Evolutionary conservation across 2,888 invertebrate species (phyloP).

Genomic region (Synanthedon tipuliformis): DNA sequence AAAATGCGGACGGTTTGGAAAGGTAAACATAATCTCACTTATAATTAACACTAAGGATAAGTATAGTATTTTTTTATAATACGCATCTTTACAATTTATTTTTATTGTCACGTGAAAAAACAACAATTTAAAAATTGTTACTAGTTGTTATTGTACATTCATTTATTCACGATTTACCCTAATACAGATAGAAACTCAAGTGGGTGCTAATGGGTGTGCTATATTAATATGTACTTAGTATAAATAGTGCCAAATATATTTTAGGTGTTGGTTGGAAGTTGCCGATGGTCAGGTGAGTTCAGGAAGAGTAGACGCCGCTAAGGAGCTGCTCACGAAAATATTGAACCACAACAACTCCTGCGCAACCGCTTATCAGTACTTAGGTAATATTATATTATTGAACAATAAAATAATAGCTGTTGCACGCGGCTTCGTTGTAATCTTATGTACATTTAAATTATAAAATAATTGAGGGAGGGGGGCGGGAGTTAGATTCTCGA

Average conservation of each 20-base stretch:
- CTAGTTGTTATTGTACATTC: too few species aligned
- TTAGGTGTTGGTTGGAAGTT: slow-evolving; percentile 90
- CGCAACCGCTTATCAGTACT: slow-evolving; percentile 89
- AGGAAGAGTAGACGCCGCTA: slow-evolving; percentile 87
- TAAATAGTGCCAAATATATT: not conserved
- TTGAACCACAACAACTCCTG: slow-evolving; percentile 89
- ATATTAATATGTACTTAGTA: too few species aligned
- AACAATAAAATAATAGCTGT: not conserved
- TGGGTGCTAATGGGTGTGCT: too few species aligned
- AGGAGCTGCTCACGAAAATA: slow-evolving; percentile 81
- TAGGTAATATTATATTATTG: slow-evolving; percentile 32
- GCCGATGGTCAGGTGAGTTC: slow-evolving; percentile 82
- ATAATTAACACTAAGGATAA: not conserved
- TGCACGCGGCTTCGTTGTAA: not conserved
- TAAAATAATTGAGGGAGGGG: too few species aligned
- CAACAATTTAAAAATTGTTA: not conserved
- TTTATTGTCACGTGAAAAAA: too few species aligned
- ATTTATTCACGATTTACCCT: too few species aligned
- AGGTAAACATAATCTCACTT: slow-evolving; percentile 27
- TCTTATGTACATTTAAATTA: not conserved
- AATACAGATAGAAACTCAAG: too few species aligned
- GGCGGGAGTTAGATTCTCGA: too few species aligned
- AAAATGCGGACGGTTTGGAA: slow-evolving; percentile 96
- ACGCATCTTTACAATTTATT: not conserved
- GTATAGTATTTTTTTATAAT: not conserved